Base-by-base conservation (phyloP, 2,797 vertebrate genomes). In the Micrastur ruficollis region DNA sequence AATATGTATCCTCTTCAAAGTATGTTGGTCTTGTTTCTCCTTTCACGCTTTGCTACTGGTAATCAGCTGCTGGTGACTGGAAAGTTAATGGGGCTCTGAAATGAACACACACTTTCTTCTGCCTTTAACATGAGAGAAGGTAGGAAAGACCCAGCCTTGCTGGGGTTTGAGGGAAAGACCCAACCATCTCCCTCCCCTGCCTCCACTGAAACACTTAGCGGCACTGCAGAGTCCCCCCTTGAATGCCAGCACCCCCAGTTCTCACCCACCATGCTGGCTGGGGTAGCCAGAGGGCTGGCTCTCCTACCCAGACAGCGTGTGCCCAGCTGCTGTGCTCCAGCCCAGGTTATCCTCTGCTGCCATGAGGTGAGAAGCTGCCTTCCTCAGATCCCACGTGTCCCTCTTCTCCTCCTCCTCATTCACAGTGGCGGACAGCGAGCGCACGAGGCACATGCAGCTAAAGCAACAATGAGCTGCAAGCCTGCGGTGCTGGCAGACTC, bases 381-480 rank as follows among this genome's bases (percentile, higher is more conserved):
- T 42, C 36, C 52, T 49, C 32, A 22, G 42, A 31, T 18, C 31
- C 44, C 25, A 8, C 23, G 1, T 32, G 21, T 8, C 34, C 42
- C 16, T 31, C 40, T 8, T 31, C 63, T 53, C 36, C 26, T 87
- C 14, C 34, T 63, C 29, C 34, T 22, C 9, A 3, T 20, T 36
- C 11, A 1, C 5, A 12, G 36, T 9, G 1, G 12, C 44, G 11
- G 63, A 38, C 2, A 8, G 27, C 4, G 3, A 22, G 23, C 3
- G 7, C 31, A 4, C 38, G 6, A 26, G 25, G 36, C 11, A 21
- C 50, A 21, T 2, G 36, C 34, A 17, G 20, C 61, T 8, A 14
- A 21, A 59, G 9, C 17, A 2, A 3, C 5, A 8, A 12, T 1
- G n/a, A 62, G 38, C 32, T 19, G 2, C 55, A 5, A 23, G 38